These are phyloP conservation scores for Pomacea maculata DNA, from an alignment of 1,140 invertebrate species.

Conservation along the genomic window DNA sequence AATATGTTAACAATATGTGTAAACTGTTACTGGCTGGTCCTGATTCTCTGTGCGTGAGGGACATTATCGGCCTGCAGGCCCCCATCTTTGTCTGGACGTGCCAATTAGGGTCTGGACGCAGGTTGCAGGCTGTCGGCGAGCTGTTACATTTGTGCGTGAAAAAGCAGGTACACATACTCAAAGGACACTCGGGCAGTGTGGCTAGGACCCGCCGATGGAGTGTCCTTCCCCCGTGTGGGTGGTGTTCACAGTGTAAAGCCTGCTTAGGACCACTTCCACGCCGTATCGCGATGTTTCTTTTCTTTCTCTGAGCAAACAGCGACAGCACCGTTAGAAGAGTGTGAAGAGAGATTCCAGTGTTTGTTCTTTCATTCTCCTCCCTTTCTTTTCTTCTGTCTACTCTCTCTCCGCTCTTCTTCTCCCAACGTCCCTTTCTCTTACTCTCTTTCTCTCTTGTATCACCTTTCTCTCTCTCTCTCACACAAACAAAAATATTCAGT, in stretches of 20 bases:
- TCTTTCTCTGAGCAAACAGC: too few species aligned
- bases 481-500: neutral
- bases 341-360: neutral
- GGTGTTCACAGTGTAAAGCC: too few species aligned
- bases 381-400: neutral
- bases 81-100: too few species aligned
- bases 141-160: neutral
- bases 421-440: neutral
- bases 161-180: neutral
- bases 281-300: too few species aligned
- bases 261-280: too few species aligned
- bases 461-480: neutral
- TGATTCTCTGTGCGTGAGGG: slow-evolving; percentile 3
- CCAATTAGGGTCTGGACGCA: neutral
- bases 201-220: neutral
- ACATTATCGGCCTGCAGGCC: neutral
- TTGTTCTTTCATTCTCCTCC: neutral
- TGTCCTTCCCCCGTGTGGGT: neutral
- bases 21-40: neutral
- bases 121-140: neutral
- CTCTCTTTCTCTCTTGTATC: neutral
- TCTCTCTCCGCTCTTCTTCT: neutral
- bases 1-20: slow-evolving; percentile 9
- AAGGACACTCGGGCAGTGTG: neutral
- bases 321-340: too few species aligned